These are phyloP conservation scores for Barnardius zonarius DNA, from an alignment of 2,113 vertebrate species.

Conservation along the genomic window DNA sequence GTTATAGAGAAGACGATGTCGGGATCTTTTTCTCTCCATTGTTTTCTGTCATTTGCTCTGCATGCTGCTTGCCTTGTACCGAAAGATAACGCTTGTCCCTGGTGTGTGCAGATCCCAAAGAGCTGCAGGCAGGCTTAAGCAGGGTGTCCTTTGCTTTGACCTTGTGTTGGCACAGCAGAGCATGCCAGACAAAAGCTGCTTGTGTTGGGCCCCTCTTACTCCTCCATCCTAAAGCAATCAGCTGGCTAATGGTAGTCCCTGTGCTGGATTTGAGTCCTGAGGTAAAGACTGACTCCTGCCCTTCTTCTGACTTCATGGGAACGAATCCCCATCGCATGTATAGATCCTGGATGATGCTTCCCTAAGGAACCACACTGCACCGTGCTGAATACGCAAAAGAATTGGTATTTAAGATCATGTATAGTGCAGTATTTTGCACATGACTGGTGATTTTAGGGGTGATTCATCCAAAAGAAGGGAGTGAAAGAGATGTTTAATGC, in stretches of 20 bases:
- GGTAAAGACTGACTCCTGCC: background rate
- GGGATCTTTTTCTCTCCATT: background rate
- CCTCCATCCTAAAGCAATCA: background rate
- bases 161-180: background rate
- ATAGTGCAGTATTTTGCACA: background rate
- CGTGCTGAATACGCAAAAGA: background rate
- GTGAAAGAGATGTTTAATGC: background rate
- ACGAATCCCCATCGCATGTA: fast-evolving
- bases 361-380: fast-evolving
- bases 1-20: background rate
- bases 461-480: background rate
- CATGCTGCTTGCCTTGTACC: background rate
- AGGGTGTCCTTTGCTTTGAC: background rate
- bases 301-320: background rate
- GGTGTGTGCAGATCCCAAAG: background rate
- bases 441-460: background rate
- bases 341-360: background rate
- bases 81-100: background rate
- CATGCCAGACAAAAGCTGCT: background rate
- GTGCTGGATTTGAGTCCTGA: background rate
- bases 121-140: background rate
- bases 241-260: background rate
- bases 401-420: background rate
- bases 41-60: background rate
- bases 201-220: background rate